Conservation (phyloP, 30 jellyfish, hydroid and myxozoan genomes). For the Clytia hemisphaerica region DNA sequence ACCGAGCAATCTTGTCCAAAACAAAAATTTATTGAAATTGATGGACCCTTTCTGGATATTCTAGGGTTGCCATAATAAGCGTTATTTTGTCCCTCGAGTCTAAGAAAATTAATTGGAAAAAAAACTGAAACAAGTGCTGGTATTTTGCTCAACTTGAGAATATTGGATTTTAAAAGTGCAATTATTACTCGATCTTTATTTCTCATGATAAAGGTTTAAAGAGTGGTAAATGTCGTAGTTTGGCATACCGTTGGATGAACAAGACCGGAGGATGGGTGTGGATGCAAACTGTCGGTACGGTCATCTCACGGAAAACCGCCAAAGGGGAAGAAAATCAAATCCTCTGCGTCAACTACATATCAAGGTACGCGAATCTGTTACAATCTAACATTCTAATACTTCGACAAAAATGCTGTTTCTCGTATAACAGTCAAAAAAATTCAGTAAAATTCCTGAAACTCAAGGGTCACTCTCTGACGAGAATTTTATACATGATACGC, state of each 20-base stretch:
- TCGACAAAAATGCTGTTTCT: too few relatives aligned
- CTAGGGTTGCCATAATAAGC: too few relatives aligned
- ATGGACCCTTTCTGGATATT: too few relatives aligned
- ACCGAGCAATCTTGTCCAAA: too few relatives aligned
- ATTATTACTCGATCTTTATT: neutral
- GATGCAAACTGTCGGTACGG: slow-evolving; percentile 43
- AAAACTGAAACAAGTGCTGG: neutral
- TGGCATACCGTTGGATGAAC: slow-evolving; percentile 48
- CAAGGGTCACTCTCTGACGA: neutral
- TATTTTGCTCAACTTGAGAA: too few relatives aligned
- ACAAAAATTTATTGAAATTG: too few relatives aligned
- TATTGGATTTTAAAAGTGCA: neutral
- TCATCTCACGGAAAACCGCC: slow-evolving; percentile 17
- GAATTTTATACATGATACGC: neutral
- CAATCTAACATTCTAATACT: too few relatives aligned
- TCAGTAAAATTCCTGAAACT: neutral
- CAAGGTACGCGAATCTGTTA: slow-evolving; percentile 19
- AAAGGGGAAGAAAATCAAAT: slow-evolving; percentile 40
- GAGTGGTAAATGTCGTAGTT: slow-evolving; percentile 19
- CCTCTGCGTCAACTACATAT: slow-evolving; percentile 42
- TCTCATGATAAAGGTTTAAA: slow-evolving; percentile 15
- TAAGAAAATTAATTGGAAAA: too few relatives aligned
- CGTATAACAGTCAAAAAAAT: neutral
- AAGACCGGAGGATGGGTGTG: slow-evolving; percentile 52
- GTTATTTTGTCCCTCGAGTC: too few relatives aligned